Evolutionary conservation across 1,140 invertebrate species (phyloP).

Genomic region (Caerostris extrusa): DNA sequence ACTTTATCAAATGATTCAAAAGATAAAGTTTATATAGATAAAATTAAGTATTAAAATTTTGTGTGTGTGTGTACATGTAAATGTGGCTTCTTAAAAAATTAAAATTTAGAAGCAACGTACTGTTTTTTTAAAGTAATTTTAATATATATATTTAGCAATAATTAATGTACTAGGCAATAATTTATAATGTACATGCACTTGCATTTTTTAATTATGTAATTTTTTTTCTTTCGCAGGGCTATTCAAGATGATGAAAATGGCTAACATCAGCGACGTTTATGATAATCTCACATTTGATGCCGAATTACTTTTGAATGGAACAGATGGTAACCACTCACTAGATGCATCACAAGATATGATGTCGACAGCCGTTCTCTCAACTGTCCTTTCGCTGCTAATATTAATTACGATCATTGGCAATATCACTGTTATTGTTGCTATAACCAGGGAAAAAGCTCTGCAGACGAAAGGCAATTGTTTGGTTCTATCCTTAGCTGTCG

Average conservation of each 20-base stretch:
- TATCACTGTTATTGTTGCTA: slow-evolving; percentile 96
- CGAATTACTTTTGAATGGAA: slow-evolving; percentile 7
- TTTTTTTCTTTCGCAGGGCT: slow-evolving; percentile 17
- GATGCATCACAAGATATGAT: not conserved
- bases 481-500: slow-evolving; percentile 92
- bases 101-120: no score
- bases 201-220: not conserved
- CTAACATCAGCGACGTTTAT: slow-evolving; percentile 65
- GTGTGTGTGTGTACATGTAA: no score
- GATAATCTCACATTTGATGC: slow-evolving; percentile 65
- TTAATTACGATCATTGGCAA: slow-evolving; percentile 85
- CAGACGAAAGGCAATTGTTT: slow-evolving; percentile 92
- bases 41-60: no score
- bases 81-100: no score
- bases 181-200: no score
- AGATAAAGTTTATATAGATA: no score
- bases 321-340: not conserved
- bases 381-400: slow-evolving; percentile 75
- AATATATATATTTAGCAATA: no score
- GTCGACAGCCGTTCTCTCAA: slow-evolving; percentile 60
- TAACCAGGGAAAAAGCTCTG: slow-evolving; percentile 92
- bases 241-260: not conserved
- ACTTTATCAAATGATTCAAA: no score
- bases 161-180: no score
- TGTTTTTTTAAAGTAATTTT: no score